phyloP scores from a whole-genome alignment of 2,797 vertebrate species.

The Glyptemys insculpta region DNA sequence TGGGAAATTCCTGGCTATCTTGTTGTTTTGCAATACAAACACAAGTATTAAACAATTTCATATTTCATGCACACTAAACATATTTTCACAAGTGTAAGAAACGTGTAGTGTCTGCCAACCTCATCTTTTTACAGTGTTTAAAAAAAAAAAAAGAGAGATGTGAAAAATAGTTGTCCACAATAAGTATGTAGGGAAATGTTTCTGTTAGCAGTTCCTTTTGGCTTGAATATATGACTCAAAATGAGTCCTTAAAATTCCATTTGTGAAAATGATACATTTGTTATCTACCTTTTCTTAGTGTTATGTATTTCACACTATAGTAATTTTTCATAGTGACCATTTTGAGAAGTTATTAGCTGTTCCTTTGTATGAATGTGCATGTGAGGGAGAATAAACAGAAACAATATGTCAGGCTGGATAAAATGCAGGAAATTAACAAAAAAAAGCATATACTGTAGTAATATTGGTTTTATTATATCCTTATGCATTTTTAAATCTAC shows the following conservation, averaged over 20 bases:
- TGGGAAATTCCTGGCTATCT: background rate
- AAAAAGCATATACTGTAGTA: background rate
- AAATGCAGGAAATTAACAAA: background rate
- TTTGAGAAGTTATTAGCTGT: background rate
- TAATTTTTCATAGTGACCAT: background rate
- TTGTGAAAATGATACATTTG: accelerated
- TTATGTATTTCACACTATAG: background rate
- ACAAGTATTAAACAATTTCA: background rate
- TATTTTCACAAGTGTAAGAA: background rate
- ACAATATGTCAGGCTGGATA: background rate
- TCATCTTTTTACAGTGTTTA: conserved; percentile 25
- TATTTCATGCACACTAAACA: background rate
- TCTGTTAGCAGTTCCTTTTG: accelerated
- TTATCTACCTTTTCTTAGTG: background rate
- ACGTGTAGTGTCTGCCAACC: background rate
- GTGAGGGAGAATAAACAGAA: conserved; percentile 25
- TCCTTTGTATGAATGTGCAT: background rate
- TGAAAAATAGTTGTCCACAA: background rate
- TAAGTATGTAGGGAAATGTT: background rate
- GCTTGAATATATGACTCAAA: accelerated
- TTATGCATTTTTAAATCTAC: background rate
- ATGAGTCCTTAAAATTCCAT: background rate
- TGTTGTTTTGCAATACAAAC: background rate
- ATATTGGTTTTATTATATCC: background rate
- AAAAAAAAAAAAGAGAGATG: background rate